phyloP scores from a whole-genome alignment of 2,888 invertebrate genomes.

The Hypselothyrea guttata region DNA sequence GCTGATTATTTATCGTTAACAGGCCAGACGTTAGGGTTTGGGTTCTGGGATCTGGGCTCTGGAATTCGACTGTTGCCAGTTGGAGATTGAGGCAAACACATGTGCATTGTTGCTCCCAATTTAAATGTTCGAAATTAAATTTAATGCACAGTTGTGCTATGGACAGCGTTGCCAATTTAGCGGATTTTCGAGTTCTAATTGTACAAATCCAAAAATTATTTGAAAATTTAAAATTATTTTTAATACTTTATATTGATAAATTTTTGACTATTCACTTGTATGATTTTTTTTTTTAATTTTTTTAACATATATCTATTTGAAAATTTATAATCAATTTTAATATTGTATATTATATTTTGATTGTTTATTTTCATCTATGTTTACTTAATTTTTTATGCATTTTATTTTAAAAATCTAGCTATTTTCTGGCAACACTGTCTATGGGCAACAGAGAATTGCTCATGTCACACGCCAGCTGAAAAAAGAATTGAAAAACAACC shows the following conservation, averaged over 20 bases:
- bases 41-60: constrained; percentile 10
- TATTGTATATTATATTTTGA: no score
- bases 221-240: constrained; percentile 14
- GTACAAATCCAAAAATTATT: constrained; percentile 8
- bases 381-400: no score
- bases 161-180: no score
- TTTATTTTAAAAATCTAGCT: no score
- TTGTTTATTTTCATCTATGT: no score
- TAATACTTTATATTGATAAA: no score
- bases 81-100: constrained; percentile 48
- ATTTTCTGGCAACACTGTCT: no score
- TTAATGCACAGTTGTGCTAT: constrained; percentile 65
- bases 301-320: no score
- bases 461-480: constrained; percentile 33
- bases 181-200: constrained; percentile 23
- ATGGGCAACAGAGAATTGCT: constrained; percentile 33
- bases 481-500: constrained; percentile 32
- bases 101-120: constrained; percentile 56
- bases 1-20: constrained; percentile 62
- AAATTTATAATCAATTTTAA: no score
- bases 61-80: constrained; percentile 10
- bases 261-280: no score
- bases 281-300: no score
- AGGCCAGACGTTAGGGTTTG: constrained; percentile 36
- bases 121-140: constrained; percentile 51